Conservation (phyloP, 2,797 vertebrate species). For the Tapera naevia region DNA sequence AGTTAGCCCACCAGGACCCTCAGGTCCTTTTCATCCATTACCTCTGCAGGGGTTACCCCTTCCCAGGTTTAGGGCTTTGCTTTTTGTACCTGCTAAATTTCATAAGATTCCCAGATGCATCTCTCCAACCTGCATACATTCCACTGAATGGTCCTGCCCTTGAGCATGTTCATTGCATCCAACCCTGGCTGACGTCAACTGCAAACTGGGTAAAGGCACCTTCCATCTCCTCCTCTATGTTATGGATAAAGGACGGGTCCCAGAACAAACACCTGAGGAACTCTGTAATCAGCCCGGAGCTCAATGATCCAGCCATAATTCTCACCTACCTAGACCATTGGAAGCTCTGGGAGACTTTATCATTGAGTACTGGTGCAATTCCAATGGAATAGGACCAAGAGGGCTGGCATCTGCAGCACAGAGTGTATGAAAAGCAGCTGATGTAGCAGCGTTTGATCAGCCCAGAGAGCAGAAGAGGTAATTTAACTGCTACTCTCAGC, state of each 20-base stretch:
- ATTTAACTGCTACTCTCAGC: background rate
- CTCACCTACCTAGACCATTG: background rate
- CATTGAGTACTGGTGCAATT: background rate
- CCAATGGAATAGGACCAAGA: background rate
- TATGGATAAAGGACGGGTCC: background rate
- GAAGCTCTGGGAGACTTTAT: background rate
- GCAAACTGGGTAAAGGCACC: background rate
- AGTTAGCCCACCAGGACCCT: fast-evolving
- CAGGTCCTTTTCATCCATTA: background rate
- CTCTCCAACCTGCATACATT: background rate
- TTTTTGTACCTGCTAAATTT: background rate
- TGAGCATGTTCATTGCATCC: background rate
- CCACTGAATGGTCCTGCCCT: background rate
- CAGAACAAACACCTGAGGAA: background rate
- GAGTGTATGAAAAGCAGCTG: background rate
- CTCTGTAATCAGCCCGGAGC: background rate
- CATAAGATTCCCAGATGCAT: background rate
- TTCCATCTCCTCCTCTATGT: background rate
- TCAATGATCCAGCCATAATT: background rate
- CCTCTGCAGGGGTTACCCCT: background rate
- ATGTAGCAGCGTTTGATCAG: background rate
- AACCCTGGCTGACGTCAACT: background rate
- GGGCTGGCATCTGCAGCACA: background rate
- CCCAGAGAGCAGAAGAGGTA: background rate
- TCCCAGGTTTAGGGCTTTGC: background rate